Evolutionary conservation across 2,797 vertebrate genomes (phyloP).

Genomic region (Crenichthys baileyi): DNA sequence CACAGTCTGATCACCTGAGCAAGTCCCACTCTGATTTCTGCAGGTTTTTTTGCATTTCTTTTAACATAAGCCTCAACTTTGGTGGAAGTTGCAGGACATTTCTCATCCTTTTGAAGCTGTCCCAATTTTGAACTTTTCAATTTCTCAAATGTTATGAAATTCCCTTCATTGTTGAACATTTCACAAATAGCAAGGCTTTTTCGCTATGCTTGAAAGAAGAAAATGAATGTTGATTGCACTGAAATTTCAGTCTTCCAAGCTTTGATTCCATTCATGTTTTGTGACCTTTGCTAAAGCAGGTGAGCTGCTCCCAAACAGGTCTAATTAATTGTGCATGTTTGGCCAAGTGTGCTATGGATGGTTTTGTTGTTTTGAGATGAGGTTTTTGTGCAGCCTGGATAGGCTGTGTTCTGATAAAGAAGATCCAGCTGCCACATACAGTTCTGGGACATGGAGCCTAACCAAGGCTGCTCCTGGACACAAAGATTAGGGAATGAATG

Average conservation of each 20-base stretch:
- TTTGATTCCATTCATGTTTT: conserved; percentile 7
- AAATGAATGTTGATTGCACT: not conserved
- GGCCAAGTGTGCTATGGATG: not conserved
- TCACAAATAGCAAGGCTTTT: not conserved
- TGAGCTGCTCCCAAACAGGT: not conserved
- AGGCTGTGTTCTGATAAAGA: conserved; percentile 29
- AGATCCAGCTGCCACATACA: conserved; percentile 30
- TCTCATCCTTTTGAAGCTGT: not conserved
- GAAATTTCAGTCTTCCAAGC: not conserved
- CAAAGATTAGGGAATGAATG: conserved; percentile 50
- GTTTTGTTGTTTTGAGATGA: conserved; percentile 18
- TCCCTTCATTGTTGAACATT: not conserved
- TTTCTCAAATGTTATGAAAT: too few relatives aligned
- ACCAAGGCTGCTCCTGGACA: conserved; percentile 47
- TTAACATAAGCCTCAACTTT: not conserved
- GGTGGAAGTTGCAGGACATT: not conserved
- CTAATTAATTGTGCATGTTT: conserved; percentile 13
- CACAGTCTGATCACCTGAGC: conserved; percentile 2
- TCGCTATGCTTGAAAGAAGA: not conserved
- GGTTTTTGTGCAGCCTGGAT: conserved; percentile 24
- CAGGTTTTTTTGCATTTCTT: not conserved
- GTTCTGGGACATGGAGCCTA: conserved; percentile 39
- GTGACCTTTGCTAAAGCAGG: not conserved
- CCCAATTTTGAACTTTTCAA: not conserved
- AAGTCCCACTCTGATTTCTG: not conserved